Percentiles rank a stretch among this genome's conserved stretches.
phyloP scores from a whole-genome alignment of 2,113 vertebrate species.

The Carettochelys insculpta region DNA sequence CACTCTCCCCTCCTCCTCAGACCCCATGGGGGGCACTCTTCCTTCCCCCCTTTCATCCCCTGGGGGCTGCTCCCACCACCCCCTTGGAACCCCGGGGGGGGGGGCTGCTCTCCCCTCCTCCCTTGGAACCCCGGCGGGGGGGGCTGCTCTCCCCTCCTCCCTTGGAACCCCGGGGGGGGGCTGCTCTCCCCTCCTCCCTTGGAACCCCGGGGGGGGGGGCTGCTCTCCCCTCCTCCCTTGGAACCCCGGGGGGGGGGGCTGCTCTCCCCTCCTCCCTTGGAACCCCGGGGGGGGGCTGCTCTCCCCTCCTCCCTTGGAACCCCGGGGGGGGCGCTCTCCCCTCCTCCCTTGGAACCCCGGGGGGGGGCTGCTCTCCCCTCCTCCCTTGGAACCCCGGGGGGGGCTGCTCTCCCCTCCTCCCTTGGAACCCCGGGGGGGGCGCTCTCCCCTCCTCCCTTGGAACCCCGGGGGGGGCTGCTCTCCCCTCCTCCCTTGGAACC shows the following conservation, averaged over 20 bases:
- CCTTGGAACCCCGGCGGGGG: not conserved
- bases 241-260: no score
- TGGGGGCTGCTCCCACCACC: no score
- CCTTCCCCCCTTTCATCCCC: no score
- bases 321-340: no score
- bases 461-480: not conserved
- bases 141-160: not conserved
- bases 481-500: not conserved
- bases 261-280: no score
- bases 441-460: no score
- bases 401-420: not conserved
- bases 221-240: no score
- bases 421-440: not conserved
- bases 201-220: not conserved
- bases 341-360: no score
- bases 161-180: not conserved
- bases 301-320: no score
- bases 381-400: no score
- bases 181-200: not conserved
- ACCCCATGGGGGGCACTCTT: not conserved
- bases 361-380: no score
- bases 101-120: not conserved
- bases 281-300: no score
- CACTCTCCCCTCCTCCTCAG: fast-evolving
- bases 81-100: not conserved